Conservation (phyloP, 2,888 invertebrate species). For the Helicoverpa assulta region DNA sequence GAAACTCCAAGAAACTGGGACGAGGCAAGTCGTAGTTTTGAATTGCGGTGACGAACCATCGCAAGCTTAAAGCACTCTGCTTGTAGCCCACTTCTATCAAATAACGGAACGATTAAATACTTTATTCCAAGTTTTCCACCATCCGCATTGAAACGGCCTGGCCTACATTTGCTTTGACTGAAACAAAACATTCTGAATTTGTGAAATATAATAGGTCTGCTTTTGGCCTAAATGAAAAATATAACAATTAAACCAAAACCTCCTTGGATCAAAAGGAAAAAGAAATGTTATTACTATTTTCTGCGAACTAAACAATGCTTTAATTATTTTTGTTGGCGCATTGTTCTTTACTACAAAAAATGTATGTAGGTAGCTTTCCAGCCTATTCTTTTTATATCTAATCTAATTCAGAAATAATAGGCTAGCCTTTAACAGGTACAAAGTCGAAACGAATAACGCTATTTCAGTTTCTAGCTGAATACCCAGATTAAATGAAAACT, state of each 20-base stretch:
- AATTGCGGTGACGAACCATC: constrained; percentile 47
- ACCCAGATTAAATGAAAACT: too few relatives aligned
- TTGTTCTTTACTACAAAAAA: constrained; percentile 4
- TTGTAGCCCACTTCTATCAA: constrained; percentile 15
- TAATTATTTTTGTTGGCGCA: constrained; percentile 27
- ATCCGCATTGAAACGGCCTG: constrained; percentile 35
- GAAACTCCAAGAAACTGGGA: constrained; percentile 57
- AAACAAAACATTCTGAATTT: constrained; percentile 50
- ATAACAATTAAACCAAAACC: constrained; percentile 9
- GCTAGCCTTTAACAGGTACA: too few relatives aligned
- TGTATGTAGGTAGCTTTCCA: constrained; percentile 3
- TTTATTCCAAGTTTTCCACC: constrained; percentile 21
- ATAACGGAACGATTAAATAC: constrained; percentile 36
- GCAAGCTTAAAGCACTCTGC: constrained; percentile 40
- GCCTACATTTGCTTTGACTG: constrained; percentile 52
- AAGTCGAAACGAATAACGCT: too few relatives aligned
- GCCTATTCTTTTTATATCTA: too few relatives aligned
- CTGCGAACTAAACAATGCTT: constrained; percentile 10
- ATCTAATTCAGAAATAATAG: too few relatives aligned
- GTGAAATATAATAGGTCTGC: constrained; percentile 42
- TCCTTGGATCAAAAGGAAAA: constrained; percentile 25
- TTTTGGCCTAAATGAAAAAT: constrained; percentile 26
- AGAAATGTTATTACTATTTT: constrained; percentile 18
- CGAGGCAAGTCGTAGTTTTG: constrained; percentile 47
- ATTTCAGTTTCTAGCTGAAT: too few relatives aligned